Base-by-base conservation (phyloP, 2,888 invertebrate species). In the Pammene aurita region DNA sequence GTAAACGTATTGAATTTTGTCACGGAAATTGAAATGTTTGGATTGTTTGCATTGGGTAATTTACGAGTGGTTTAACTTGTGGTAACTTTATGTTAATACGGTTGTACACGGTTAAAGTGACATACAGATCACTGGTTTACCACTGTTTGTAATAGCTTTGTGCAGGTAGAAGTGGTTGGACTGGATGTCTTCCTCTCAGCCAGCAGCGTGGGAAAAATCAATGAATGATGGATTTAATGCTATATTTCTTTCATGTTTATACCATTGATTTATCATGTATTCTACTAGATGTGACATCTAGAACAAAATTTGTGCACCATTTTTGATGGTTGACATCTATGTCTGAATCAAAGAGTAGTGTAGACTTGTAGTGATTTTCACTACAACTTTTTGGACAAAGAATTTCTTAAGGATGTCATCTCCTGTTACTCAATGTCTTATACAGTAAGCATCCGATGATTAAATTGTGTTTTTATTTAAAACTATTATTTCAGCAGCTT, bases 1-100 rank as follows among this genome's bases (percentile, higher is more conserved):
- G 69, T 65, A 60, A 60, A 67, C 62, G 67, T 69, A 69, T 65
- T 65, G 65, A 58, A 44, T 54, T 69, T 65, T 60, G 69, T 69
- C 69, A 69, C 69, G 69, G 69, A 69, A 60, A 69, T 69, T 69
- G 64, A 69, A 69, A 69, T 65, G 64, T 69, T 68, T 58, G 67
- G 48, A 11, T 57, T 50, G 68, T 68, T 69, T 65, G 64, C 58
- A 46, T 64, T 58, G 58, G 55, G 57, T 64, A 54, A 38, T 65
- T 69, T 60, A 68, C 64, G 34, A 68, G 63, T 60, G 65, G 50
- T 68, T 52, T 60, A 58, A 56, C 52, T n/a, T n/a, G n/a, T n/a
- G n/a, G 58, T 65, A 64, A 65, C 64, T 54, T 64, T 64, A 67
- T 67, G 69, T 69, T 63, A 61, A 67, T 54, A 54, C 46, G 38